Conservation (phyloP, 2,888 invertebrate species). For the Andrena marginata region DNA sequence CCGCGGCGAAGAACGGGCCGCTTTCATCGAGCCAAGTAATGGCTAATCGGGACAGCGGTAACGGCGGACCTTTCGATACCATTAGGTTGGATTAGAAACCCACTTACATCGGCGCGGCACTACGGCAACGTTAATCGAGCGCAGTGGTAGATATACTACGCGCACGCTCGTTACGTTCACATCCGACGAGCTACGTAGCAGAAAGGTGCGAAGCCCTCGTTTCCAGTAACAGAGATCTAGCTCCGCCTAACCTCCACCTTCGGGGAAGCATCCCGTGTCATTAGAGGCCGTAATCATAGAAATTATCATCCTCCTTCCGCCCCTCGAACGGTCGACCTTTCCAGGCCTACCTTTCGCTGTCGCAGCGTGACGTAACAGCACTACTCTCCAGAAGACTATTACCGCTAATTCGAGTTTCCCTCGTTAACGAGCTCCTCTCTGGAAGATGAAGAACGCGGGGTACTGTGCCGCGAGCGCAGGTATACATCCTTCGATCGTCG, state of each 20-base stretch:
- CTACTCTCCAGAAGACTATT: constrained; percentile 41
- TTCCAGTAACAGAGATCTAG: constrained; percentile 24
- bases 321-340: constrained; percentile 34
- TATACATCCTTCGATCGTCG: neutral
- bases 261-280: constrained; percentile 70
- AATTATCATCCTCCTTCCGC: constrained; percentile 73
- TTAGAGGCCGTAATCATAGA: constrained; percentile 80
- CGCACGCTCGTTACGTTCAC: neutral
- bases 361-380: constrained; percentile 49
- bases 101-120: neutral
- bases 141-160: neutral
- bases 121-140: constrained; percentile 10
- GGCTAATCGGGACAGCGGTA: constrained; percentile 77
- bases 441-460: neutral
- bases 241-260: constrained; percentile 39
- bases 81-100: constrained; percentile 65
- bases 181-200: neutral
- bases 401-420: constrained; percentile 58
- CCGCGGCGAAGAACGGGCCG: constrained; percentile 74
- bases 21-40: constrained; percentile 77
- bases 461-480: constrained; percentile 11
- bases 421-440: constrained; percentile 71
- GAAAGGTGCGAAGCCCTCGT: neutral
- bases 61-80: constrained; percentile 69
- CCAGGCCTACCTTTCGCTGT: constrained; percentile 44